Evolutionary conservation across 2,888 invertebrate species (phyloP).

Genomic region (Chymomyza caudatula): DNA sequence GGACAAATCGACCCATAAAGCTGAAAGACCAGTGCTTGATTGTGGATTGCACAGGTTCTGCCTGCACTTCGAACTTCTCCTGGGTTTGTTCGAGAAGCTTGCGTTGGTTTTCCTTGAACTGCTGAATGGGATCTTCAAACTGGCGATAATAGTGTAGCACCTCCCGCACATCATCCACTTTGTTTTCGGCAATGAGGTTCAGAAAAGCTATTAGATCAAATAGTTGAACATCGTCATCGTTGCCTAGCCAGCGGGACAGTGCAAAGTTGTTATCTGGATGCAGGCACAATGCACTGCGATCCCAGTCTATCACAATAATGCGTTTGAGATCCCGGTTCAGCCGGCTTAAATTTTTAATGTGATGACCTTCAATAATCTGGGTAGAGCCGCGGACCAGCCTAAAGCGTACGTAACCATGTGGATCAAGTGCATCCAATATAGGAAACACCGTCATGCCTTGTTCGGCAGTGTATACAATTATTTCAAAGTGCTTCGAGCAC

Average conservation of each 20-base stretch:
- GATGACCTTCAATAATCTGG: constrained; percentile 94
- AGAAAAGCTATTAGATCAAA: constrained; percentile 94
- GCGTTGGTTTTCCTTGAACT: constrained; percentile 94
- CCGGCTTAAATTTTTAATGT: constrained; percentile 92
- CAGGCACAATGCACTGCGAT: constrained; percentile 89
- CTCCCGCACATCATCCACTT: constrained; percentile 95
- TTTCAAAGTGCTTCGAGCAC: constrained; percentile 93
- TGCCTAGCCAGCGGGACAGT: constrained; percentile 93
- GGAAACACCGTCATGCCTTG: constrained; percentile 97
- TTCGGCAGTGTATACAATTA: constrained; percentile 97
- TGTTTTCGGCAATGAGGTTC: constrained; percentile 91
- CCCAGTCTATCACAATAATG: constrained; percentile 98
- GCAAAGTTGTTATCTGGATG: constrained; percentile 93
- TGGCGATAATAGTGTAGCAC: constrained; percentile 94
- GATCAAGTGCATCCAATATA: constrained; percentile 94
- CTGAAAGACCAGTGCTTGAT: constrained; percentile 82
- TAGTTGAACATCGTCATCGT: constrained; percentile 92
- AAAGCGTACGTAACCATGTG: constrained; percentile 92
- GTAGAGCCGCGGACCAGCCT: constrained; percentile 96
- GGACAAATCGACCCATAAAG: constrained; percentile 78
- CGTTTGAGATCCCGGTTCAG: constrained; percentile 90
- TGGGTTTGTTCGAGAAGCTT: constrained; percentile 84
- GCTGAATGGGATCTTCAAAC: constrained; percentile 94
- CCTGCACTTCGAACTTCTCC: constrained; percentile 76
- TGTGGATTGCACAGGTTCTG: constrained; percentile 79